Evolutionary conservation across 2,113 vertebrate species (phyloP), one percentile per base, ranked within the genome.

Genomic region (Lepisosteus osseus): DNA sequence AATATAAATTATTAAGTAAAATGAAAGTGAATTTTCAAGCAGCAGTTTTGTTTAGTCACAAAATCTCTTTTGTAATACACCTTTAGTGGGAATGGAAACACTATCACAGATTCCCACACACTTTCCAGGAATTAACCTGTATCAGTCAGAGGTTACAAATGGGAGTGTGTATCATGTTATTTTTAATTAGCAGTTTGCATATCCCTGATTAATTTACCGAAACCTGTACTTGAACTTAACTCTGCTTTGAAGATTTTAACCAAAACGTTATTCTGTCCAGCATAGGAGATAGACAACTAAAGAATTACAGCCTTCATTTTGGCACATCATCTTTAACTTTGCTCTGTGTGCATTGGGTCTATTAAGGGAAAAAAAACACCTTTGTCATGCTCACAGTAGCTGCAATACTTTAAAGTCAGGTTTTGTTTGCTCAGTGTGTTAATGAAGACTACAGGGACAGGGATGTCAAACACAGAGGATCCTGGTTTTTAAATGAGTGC

Each of bases 361-460:
- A 29, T 29, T 29, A 64, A 29, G 13, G 44, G 63, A 15, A 54
- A 7, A 63, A 70, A 51, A 11, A 54, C 29, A 62, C 57, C 14
- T 59, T 15, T 15, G 47, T 54, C 69, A 70, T 65, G 5, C 9
- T 54, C 65, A 44, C 67, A 29, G 29, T 29, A 29, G 29, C 29
- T 29, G 29, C 29, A 51, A 61, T 44, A 41, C 79, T 83, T 79
- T 75, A 72, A 43, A 81, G 78, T 73, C 79, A 74, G 70, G 67
- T 67, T 68, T 67, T 57, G 70, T 71, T 82, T 73, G 47, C 54
- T 66, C 71, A n/a, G 65, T 74, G 75, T 76, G 71, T 72, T 81
- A 78, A 80, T 82, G 76, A 84, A 78, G 71, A 82, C 73, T 54
- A 75, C 70, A 69, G 80, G 82, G 82, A 82, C 61, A 44, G 61